Conservation (phyloP, 2,113 vertebrate species). For the Aegotheles bennettii region DNA sequence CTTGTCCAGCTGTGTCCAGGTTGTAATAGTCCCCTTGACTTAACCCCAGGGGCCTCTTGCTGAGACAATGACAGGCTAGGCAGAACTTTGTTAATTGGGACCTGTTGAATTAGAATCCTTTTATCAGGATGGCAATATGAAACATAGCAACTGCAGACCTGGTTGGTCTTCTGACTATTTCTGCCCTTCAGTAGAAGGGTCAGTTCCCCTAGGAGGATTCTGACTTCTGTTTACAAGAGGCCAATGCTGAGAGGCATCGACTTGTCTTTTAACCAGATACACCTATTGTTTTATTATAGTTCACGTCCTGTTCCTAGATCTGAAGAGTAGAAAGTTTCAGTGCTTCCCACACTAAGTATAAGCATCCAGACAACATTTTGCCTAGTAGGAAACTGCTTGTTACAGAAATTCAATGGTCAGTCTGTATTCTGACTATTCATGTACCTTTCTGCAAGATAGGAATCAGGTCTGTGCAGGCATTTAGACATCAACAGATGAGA, state of each 20-base stretch:
- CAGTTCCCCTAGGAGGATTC: neutral
- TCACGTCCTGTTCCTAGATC: neutral
- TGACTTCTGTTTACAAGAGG: neutral
- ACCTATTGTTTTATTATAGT: neutral
- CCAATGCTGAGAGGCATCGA: neutral
- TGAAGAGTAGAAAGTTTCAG: neutral
- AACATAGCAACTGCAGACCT: neutral
- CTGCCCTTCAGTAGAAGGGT: neutral
- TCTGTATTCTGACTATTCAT: neutral
- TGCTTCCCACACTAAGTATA: neutral
- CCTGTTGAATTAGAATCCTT: neutral
- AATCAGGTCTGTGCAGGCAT: neutral
- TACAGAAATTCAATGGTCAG: neutral
- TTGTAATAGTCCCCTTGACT: neutral
- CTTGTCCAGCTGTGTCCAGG: neutral
- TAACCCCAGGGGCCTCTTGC: neutral
- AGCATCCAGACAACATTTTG: neutral
- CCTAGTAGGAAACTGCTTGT: neutral
- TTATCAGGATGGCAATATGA: neutral
- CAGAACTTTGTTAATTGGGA: neutral
- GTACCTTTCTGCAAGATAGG: neutral
- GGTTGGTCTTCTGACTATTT: neutral
- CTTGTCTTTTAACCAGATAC: neutral
- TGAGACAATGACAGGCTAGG: neutral
- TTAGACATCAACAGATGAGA: neutral